A percentile compares a stretch with the other conserved stretches of the same genome.
These are phyloP conservation scores for Lithodes maja DNA, from an alignment of 2,888 invertebrate genomes.

Conservation along the genomic window DNA sequence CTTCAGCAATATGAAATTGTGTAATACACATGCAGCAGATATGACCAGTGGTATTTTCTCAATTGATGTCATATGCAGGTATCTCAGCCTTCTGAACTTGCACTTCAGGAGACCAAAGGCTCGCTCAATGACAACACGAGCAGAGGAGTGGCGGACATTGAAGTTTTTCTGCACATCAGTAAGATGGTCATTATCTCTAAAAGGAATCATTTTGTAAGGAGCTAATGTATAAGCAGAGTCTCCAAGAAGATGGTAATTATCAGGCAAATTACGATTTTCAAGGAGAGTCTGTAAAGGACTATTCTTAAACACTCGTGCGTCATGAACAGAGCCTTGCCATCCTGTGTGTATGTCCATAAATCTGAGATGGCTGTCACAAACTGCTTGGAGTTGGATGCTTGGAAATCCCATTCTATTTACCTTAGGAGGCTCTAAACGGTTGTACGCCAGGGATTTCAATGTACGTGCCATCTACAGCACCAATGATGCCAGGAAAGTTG, in stretches of 20 bases:
- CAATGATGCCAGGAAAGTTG: neutral
- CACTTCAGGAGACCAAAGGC: constrained; percentile 62
- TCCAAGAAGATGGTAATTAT: constrained; percentile 53
- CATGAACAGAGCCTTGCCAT: constrained; percentile 7
- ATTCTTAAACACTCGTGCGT: neutral
- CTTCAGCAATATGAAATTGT: neutral
- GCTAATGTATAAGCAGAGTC: constrained; percentile 58
- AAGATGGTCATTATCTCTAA: constrained; percentile 53
- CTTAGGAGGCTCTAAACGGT: neutral
- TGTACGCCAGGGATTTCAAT: neutral
- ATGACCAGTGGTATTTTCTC: neutral
- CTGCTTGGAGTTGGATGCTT: constrained; percentile 8
- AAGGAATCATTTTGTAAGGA: constrained; percentile 64
- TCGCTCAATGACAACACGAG: constrained; percentile 42
- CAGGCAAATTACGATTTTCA: constrained; percentile 19
- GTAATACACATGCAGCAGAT: neutral
- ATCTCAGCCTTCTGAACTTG: constrained; percentile 42
- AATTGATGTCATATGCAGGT: neutral
- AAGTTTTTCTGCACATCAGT: constrained; percentile 38
- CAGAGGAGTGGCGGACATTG: constrained; percentile 31
- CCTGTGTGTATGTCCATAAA: neutral
- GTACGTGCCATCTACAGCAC: neutral
- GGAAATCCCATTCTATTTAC: neutral
- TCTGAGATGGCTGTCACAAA: neutral
- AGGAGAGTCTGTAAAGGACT: constrained; percentile 3